Base-by-base conservation (phyloP, 2,113 vertebrate genomes). In the Aphyosemion australe region DNA sequence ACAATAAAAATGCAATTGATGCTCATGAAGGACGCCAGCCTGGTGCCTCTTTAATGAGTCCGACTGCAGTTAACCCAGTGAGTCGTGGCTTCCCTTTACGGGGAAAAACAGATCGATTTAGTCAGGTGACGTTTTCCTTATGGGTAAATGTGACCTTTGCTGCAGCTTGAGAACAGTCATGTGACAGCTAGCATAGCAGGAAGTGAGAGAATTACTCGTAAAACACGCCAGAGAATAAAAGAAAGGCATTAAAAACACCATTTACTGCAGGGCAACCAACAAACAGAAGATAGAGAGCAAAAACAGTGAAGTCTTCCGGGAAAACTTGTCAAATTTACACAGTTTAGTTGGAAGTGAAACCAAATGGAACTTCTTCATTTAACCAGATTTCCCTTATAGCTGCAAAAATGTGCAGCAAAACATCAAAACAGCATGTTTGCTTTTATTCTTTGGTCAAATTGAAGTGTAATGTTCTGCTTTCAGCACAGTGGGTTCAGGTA, bases 61-160 rank as follows among this genome's bases (percentile, higher is more conserved):
- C 82, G 80, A 72, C 74, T 82, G 76, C 60, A 83, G 73, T 67
- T 67, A 51, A 69, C 20, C 53, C 34, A 63, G 53, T 57, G 69
- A 78, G 66, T 31, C 31, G 62, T 70, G 60, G 65, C 65, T 83
- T 80, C 59, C 60, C 39, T 21, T 37, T 2, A 48, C 66, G 43
- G 20, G 55, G 64, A 62, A 54, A 61, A 58, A 64, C 46, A 62
- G 50, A 6, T 34, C 46, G 49, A 68, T 68, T 78, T 64, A 61
- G 68, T 82, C 77, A 86, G 70, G 80, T 86, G 74, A 47, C 65
- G 62, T 69, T 65, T 19, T 77, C 72, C 83, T 37, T 73, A 66
- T 19, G 75, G 55, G 50, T 45, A 61, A 82, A 82, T 78, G 76
- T 86, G 82, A 89, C 76, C 41, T 54, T 54, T 58, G 41, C 69